Conservation (phyloP, 2,888 invertebrate species). For the Ashinkailepas kermadecensis region DNA sequence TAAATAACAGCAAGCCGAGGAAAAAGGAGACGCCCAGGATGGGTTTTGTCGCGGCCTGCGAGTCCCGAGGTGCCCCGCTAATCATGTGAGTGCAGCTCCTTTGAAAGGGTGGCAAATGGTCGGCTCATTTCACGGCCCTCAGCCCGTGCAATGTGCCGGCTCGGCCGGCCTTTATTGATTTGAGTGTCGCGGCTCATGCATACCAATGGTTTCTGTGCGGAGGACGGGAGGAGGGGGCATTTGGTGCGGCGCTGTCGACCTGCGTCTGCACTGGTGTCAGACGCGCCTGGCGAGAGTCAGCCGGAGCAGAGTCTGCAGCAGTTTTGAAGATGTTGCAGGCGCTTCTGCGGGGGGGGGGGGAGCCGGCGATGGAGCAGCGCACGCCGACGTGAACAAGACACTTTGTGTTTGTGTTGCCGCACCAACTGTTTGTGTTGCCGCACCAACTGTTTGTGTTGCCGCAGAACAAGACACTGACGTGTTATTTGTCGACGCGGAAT, state of each 20-base stretch:
- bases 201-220: background rate
- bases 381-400: too few species aligned
- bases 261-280: too few species aligned
- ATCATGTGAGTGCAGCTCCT: background rate
- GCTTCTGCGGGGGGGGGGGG: too few species aligned
- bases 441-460: too few species aligned
- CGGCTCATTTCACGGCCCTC: background rate
- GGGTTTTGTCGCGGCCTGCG: background rate
- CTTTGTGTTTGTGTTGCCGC: too few species aligned
- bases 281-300: too few species aligned
- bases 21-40: background rate
- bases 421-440: too few species aligned
- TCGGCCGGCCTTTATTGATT: background rate
- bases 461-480: background rate
- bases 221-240: too few species aligned
- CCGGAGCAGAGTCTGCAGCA: too few species aligned
- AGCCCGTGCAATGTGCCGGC: background rate
- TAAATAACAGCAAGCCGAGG: background rate
- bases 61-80: background rate
- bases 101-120: background rate
- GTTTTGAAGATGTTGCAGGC: too few species aligned
- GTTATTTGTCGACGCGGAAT: background rate
- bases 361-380: too few species aligned
- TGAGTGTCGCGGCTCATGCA: background rate
- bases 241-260: too few species aligned